A percentile compares a stretch with the other conserved stretches of the same genome.
Conservation (phyloP, 2,888 invertebrate genomes). For the Dione juno region DNA sequence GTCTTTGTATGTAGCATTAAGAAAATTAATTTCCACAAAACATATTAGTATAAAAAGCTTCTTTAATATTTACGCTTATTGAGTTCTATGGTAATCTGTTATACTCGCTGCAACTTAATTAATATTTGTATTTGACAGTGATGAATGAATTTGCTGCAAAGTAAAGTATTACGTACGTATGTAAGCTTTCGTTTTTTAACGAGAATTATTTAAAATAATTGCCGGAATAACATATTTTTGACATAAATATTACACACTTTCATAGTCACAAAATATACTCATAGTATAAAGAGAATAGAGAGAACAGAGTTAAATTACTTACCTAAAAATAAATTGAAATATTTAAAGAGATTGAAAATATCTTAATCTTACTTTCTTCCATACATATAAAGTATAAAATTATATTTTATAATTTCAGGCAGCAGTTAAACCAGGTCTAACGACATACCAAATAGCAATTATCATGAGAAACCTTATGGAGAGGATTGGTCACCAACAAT, state of each 20-base stretch:
- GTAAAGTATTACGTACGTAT: not conserved
- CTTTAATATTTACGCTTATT: not conserved
- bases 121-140: slow-evolving; percentile 20
- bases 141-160: slow-evolving; percentile 8
- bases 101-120: slow-evolving; percentile 20
- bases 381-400: not conserved
- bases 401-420: slow-evolving; percentile 60
- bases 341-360: too few species aligned
- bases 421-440: slow-evolving; percentile 83
- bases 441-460: slow-evolving; percentile 82
- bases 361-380: too few species aligned
- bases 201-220: not conserved
- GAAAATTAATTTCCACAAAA: not conserved
- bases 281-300: too few species aligned
- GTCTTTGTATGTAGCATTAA: not conserved
- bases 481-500: slow-evolving; percentile 85
- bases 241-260: too few species aligned
- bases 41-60: not conserved
- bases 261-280: too few species aligned
- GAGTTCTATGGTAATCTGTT: slow-evolving; percentile 20
- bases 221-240: not conserved
- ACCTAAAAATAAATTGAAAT: too few species aligned
- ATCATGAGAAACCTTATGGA: slow-evolving; percentile 89
- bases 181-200: not conserved
- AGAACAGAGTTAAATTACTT: too few species aligned